Base-by-base conservation (phyloP, 2,888 invertebrate genomes). In the Cacoxenus indagator region DNA sequence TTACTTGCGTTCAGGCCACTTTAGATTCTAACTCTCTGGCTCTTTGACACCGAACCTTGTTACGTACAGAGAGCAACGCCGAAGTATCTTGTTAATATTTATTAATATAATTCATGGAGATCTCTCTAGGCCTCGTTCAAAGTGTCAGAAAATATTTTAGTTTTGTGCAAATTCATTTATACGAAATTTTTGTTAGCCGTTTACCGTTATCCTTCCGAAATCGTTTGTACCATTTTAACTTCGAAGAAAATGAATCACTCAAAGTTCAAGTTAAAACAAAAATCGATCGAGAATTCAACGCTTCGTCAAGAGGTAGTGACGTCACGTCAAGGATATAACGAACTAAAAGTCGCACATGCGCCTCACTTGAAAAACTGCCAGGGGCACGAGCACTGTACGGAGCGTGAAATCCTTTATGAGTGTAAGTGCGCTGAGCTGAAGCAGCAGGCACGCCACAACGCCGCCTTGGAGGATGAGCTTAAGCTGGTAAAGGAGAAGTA, bases 391-490 rank as follows among this genome's bases (percentile, higher is more conserved):
- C 11, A 19, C 14, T 65, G 51, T 6, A 24, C 4, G 11, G 24
- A 45, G 31, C 22, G 29, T 8, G 27, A 26, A 6, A 11, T 26
- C 0, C 1, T 19, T 8, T 8, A 27, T 4, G 4, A 59, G 2
- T 1, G n/a, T 37, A 9, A 43, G 29, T 43, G 0, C 1, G 70
- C 5, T 24, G 64, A 54, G 26, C n/a, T 46, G 62, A 43, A 43
- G 37, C 31, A 51, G 6, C 22, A 57, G 19, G 19, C 55, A 4
- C 8, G 24, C 2, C 81, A 81, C 22, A 77, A 81, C 9, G 61
- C 65, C 22, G 71, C 70, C 45, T 59, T 80, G 48, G 80, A 83
- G 74, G 70, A 78, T 1, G 74, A 81, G 22, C 70, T 83, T 11
- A 64, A 71, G 11, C 26, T 45, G 6, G 68, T 72, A 0, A 75